Evolutionary conservation across 2,797 vertebrate species (phyloP), one percentile per base, ranked within the genome.

Genomic region (Hipposideros larvatus): DNA sequence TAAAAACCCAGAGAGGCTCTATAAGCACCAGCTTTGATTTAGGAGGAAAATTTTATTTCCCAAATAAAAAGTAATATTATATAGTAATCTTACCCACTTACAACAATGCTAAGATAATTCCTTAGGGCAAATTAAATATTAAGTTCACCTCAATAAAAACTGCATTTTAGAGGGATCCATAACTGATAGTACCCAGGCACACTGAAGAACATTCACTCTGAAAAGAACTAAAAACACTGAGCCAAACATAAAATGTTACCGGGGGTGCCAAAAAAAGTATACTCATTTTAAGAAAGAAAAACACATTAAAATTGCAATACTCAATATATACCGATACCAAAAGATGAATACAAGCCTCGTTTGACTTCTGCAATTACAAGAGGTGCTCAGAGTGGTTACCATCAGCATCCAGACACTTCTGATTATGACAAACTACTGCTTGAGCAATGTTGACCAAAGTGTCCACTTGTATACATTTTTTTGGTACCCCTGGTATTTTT

Each of bases 71-170:
- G 11, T 10, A 85, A n/a, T 16, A 41, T 22, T 51, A 4, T 1
- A 11, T 5, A 57, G 26, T 87, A 91, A 66, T 24, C 0, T 21
- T 21, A 79, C 2, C 37, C 21, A 82, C 15, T 87, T 92, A 65
- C 4, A 80, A 61, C 22, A 65, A 8, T 66, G 46, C 16, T 87
- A 95, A 74, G 14, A 43, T 43, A 74, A 77, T 83, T 66, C 68
- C 13, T 71, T 74, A 41, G 21, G 4, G 78, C 2, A 91, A 83
- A 86, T 63, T 61, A 94, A 71, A 57, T 82, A 88, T 16, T 57
- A 93, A 90, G 65, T 96, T 93, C 11, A 73, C 31, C 26, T 94
- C 48, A 46, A 26, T n/a, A 89, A 85, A 77, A 19, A 2, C 66
- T 75, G 65, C 11, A 48, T 55, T 66, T 74, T 74, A 15, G 34